Conservation (phyloP, 2,113 vertebrate genomes). For the Erpornis zantholeuca region DNA sequence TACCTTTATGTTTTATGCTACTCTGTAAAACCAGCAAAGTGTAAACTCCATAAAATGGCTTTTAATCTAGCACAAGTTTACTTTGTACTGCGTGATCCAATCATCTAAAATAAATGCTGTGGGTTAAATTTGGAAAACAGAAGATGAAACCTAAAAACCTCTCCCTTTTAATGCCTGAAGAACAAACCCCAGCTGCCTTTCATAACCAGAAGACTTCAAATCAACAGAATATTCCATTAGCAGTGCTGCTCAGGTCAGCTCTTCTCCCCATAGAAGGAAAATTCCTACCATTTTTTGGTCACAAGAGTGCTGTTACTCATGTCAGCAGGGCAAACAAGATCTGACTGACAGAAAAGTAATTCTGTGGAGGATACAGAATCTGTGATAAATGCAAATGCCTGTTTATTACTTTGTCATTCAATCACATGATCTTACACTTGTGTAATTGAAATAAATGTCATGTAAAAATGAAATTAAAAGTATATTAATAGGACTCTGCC, state of each 20-base stretch:
- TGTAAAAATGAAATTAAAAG: not conserved
- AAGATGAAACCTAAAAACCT: not conserved
- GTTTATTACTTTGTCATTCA: not conserved
- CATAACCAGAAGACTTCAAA: not conserved
- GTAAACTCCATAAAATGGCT: slow-evolving; percentile 48
- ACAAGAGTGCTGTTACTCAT: not conserved
- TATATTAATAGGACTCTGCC: not conserved
- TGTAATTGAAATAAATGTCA: not conserved
- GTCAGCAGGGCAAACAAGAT: not conserved
- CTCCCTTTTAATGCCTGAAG: not conserved
- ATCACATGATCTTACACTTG: not conserved
- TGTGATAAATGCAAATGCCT: not conserved
- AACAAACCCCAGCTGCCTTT: not conserved
- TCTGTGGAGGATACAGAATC: not conserved
- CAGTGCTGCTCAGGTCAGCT: not conserved
- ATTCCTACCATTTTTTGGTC: not conserved
- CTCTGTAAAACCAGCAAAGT: slow-evolving; percentile 54
- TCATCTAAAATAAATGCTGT: not conserved
- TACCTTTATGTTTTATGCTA: slow-evolving; percentile 41
- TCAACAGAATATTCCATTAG: not conserved
- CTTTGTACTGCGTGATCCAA: not conserved
- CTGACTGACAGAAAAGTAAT: not conserved
- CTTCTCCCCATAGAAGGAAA: not conserved
- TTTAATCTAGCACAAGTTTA: slow-evolving; percentile 49
- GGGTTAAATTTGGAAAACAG: not conserved